Base-by-base conservation (phyloP, 2,888 invertebrate genomes). In the Dusona sp. region DNA sequence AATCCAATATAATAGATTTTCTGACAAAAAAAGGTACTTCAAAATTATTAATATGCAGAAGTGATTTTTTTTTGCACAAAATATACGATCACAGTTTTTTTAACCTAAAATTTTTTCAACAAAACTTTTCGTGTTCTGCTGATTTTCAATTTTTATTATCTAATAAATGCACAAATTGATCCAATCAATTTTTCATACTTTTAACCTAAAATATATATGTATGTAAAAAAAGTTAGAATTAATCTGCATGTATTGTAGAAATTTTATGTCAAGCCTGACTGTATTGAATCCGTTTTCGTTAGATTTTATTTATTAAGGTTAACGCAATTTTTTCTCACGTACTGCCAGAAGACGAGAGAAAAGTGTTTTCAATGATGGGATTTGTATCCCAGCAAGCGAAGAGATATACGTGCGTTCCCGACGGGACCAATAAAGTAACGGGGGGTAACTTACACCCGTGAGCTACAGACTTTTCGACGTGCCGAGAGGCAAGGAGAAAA, bases 361-460 rank as follows among this genome's bases (percentile, higher is more conserved):
- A 79, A 54, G n/a, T 79, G 45, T 22, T 25, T 73, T 57, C 42
- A 61, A 54, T 33, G 64, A n/a, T n/a, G 67, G 54, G 57, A 79
- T 78, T 74, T 72, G 65, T 78, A 83, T 75, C 11, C 16, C 13
- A 61, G 42, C 25, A 48, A 38, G 65, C 70, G 65, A 74, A 74
- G 54, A 48, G 72, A 79, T 78, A 79, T 77, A 65, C 51, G 83
- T 64, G 75, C 70, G 72, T 78, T 83, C 73, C 65, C 73, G 48
- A 75, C 61, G 29, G 75, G 54, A 73, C 84, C 70, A 79, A 87
- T 83, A 79, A 82, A 74, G 70, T 79, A 83, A 48, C 72, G 38
- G 72, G 77, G 82, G 77, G 38, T 70, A 51, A 38, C 29, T 77
- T 57, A 13, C 7, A 25, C 45, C 25, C 33, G 73, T 72, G 70